These are phyloP conservation scores for Smittia sp. DNA, from an alignment of 2,888 invertebrate genomes.

Conservation along the genomic window DNA sequence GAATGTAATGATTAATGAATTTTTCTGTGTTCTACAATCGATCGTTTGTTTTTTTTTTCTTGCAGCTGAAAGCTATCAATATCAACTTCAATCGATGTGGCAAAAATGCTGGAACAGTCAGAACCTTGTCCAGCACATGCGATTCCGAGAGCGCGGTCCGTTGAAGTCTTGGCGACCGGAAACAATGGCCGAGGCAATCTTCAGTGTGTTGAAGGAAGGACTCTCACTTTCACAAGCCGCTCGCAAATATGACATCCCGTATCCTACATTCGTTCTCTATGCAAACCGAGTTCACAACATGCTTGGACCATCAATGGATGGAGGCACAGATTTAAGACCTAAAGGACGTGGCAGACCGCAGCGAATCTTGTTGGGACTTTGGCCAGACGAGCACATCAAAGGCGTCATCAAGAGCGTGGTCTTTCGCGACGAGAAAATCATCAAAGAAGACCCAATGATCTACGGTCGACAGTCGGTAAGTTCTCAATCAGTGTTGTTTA, in stretches of 20 bases:
- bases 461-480: slow-evolving; percentile 64
- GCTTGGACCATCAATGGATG: slow-evolving; percentile 88
- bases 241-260: slow-evolving; percentile 90
- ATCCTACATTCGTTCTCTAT: slow-evolving; percentile 89
- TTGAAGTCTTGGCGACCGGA: slow-evolving; percentile 91
- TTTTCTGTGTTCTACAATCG: not conserved
- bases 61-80: slow-evolving; percentile 90
- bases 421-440: slow-evolving; percentile 80
- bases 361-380: slow-evolving; percentile 83
- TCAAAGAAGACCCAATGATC: slow-evolving; percentile 68
- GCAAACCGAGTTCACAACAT: slow-evolving; percentile 92
- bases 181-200: slow-evolving; percentile 93
- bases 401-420: slow-evolving; percentile 90
- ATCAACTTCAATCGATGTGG: slow-evolving; percentile 93
- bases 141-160: slow-evolving; percentile 88
- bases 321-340: slow-evolving; percentile 85
- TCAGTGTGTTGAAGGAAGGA: slow-evolving; percentile 87
- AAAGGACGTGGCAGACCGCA: slow-evolving; percentile 90
- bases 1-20: slow-evolving; percentile 34
- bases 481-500: slow-evolving; percentile 43
- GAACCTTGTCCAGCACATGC: slow-evolving; percentile 82
- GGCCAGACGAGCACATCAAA: slow-evolving; percentile 92
- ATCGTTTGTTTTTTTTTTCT: not conserved
- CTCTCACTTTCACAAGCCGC: slow-evolving; percentile 86
- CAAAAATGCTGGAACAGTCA: slow-evolving; percentile 95